Conservation (phyloP, 1,140 invertebrate genomes). For the Lordiphosa mommai region DNA sequence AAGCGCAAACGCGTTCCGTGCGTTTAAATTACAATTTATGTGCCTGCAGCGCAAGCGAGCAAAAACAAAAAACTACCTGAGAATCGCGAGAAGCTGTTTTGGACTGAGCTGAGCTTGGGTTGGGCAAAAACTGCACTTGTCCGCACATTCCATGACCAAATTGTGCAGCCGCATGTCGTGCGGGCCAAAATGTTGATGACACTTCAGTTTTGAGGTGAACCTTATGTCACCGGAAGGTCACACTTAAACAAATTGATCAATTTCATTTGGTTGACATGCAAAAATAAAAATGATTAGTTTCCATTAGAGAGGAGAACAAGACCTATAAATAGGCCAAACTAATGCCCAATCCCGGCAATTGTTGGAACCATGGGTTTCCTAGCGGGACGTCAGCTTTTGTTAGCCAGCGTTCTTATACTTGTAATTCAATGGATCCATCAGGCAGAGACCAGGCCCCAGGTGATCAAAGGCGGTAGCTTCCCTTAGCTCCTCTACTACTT, state of each 20-base stretch:
- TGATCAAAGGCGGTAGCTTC: conserved; percentile 10
- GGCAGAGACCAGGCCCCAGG: conserved; percentile 54
- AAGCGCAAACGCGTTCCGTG: conserved; percentile 25
- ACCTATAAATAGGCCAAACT: conserved; percentile 44
- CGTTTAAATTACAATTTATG: conserved; percentile 66
- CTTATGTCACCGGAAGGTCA: conserved; percentile 20
- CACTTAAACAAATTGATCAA: conserved; percentile 48
- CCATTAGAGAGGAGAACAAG: conserved; percentile 18
- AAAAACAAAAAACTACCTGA: conserved; percentile 40
- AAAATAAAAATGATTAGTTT: conserved; percentile 35
- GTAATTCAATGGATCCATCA: conserved; percentile 28
- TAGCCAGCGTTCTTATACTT: conserved; percentile 26
- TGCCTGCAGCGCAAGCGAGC: conserved; percentile 20
- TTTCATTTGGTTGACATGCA: conserved; percentile 60
- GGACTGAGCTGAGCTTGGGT: conserved; percentile 12
- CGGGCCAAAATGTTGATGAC: conserved; percentile 20
- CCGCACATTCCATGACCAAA: conserved; percentile 59
- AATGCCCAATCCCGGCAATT: too few relatives aligned
- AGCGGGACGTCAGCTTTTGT: conserved; percentile 30
- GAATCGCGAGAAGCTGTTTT: conserved; percentile 23
- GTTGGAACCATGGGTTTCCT: conserved; percentile 44
- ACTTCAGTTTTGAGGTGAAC: conserved; percentile 15
- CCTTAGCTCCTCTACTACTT: neutral
- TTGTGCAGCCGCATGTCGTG: conserved; percentile 20
- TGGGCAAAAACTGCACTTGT: conserved; percentile 56